Evolutionary conservation across 2,797 vertebrate species (phyloP).

Genomic region (Knipowitschia caucasica): DNA sequence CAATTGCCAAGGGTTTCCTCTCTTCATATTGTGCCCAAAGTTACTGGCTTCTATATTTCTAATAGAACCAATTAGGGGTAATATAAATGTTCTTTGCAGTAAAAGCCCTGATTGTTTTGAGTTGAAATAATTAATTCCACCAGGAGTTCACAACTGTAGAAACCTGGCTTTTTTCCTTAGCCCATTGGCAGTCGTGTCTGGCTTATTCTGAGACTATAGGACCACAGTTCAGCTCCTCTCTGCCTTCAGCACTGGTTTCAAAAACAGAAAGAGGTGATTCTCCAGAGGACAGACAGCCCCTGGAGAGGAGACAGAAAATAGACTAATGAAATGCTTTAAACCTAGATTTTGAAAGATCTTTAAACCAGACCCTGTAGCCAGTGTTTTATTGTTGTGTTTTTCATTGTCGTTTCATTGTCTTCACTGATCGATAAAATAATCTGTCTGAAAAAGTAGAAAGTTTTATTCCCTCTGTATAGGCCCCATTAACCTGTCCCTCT

Average conservation of each 20-base stretch:
- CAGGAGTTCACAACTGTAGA: slow-evolving; percentile 1
- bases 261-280: slow-evolving; percentile 14
- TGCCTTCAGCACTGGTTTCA: slow-evolving; percentile 12
- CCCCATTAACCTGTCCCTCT: slow-evolving; percentile 15
- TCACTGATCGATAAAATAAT: slow-evolving; percentile 40
- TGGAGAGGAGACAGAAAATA: slow-evolving; percentile 20
- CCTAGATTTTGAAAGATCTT: slow-evolving; percentile 31
- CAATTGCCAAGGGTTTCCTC: neutral
- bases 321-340: slow-evolving; percentile 46
- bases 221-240: slow-evolving; percentile 7
- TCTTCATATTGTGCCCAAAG: neutral
- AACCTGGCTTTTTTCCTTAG: slow-evolving; percentile 10
- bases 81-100: neutral
- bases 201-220: slow-evolving; percentile 5
- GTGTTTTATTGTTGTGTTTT: slow-evolving; percentile 15
- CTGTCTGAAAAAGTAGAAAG: slow-evolving; percentile 17
- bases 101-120: slow-evolving; percentile 6
- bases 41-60: neutral
- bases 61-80: neutral
- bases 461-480: slow-evolving; percentile 14
- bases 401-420: slow-evolving; percentile 14
- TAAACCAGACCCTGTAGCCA: slow-evolving; percentile 14
- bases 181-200: slow-evolving; percentile 13
- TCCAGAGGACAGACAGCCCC: slow-evolving; percentile 30
- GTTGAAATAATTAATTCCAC: slow-evolving; percentile 6